Evolutionary conservation across 2,797 vertebrate species (phyloP).

Genomic region (Nyctibius grandis): DNA sequence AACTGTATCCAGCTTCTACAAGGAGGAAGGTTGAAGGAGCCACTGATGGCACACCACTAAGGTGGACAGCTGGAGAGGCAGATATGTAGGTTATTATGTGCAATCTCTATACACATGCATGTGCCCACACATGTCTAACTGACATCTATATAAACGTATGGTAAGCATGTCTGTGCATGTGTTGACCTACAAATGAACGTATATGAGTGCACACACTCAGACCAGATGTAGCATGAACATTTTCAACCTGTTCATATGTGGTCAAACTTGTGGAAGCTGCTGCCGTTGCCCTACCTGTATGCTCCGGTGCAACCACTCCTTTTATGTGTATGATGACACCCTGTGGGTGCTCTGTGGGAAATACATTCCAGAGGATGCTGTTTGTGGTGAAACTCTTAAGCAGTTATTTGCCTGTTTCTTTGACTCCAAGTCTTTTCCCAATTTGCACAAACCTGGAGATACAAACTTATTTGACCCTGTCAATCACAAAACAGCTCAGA

Average conservation of each 20-base stretch:
- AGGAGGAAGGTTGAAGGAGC: neutral
- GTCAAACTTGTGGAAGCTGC: neutral
- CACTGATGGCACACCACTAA: neutral
- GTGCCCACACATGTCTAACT: neutral
- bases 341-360: neutral
- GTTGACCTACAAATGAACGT: neutral
- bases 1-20: neutral
- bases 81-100: neutral
- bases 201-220: neutral
- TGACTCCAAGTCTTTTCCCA: neutral
- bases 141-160: neutral
- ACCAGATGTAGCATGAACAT: neutral
- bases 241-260: neutral
- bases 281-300: neutral
- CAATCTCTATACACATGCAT: neutral
- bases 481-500: slow-evolving; percentile 48
- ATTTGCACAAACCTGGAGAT: neutral
- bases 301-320: neutral
- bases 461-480: neutral
- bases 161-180: neutral
- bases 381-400: neutral
- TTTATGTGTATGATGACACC: neutral
- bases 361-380: neutral
- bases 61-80: neutral
- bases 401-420: neutral